A percentile compares a stretch with the other conserved stretches of the same genome.
These are phyloP conservation scores for Naso thynnoides DNA, from an alignment of 2,797 vertebrate species.

Conservation along the genomic window DNA sequence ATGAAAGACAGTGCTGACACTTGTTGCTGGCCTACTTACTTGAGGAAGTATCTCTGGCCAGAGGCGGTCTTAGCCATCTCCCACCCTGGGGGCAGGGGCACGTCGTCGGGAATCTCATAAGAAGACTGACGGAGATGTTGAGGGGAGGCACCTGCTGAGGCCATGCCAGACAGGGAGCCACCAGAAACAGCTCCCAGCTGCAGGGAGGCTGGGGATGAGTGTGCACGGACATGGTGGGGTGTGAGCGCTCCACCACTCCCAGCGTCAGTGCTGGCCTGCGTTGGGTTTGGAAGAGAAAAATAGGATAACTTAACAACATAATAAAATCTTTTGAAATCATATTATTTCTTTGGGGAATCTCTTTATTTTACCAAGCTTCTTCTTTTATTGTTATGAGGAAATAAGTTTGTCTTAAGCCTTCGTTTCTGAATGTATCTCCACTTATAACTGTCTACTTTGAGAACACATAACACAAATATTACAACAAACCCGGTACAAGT, in stretches of 20 bases:
- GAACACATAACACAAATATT: neutral
- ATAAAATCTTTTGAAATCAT: neutral
- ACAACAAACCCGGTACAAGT: neutral
- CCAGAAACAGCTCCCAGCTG: constrained; percentile 92
- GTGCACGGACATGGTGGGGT: constrained; percentile 96
- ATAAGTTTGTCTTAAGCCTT: neutral
- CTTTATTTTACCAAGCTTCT: neutral
- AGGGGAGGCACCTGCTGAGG: constrained; percentile 86
- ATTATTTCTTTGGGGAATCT: neutral
- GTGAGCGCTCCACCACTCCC: constrained; percentile 91
- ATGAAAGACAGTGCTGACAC: neutral
- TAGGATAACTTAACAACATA: too few relatives aligned
- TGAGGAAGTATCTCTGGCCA: constrained; percentile 98
- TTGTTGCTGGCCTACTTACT: constrained; percentile 86
- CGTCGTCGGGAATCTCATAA: constrained; percentile 96
- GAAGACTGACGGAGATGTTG: constrained; percentile 97
- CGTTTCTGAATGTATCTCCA: neutral
- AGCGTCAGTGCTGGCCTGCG: constrained; percentile 94
- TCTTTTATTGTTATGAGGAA: neutral
- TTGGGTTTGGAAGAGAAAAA: neutral
- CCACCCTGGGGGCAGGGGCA: constrained; percentile 96
- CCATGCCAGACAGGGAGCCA: constrained; percentile 87
- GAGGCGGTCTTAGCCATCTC: constrained; percentile 99
- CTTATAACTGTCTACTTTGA: neutral
- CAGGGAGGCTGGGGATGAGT: constrained; percentile 97